Evolutionary conservation across 2,113 vertebrate species (phyloP).

Genomic region (Channa argus): DNA sequence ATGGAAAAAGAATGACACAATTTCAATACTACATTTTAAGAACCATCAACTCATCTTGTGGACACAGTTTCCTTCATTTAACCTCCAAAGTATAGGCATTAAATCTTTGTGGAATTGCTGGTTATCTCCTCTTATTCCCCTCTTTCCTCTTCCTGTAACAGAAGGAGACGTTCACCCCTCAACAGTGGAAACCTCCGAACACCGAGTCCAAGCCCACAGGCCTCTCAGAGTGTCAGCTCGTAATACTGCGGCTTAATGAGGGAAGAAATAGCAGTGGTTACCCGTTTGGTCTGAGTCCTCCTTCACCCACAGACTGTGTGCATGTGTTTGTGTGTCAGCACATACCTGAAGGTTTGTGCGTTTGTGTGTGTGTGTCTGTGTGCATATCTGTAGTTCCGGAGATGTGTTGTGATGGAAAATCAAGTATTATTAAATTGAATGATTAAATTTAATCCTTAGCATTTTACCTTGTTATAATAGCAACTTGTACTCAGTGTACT

Average conservation of each 20-base stretch:
- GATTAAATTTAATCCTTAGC: no score
- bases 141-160: conserved; percentile 53
- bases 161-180: conserved; percentile 53
- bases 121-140: conserved; percentile 49
- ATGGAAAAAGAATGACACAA: conserved; percentile 18
- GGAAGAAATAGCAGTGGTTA: conserved; percentile 70
- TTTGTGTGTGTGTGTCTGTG: conserved; percentile 24
- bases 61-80: conserved; percentile 46
- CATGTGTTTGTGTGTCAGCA: conserved; percentile 40
- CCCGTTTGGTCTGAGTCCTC: conserved; percentile 58
- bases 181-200: conserved; percentile 58
- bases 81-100: conserved; percentile 52
- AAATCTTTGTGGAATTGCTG: conserved; percentile 47
- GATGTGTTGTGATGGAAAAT: neutral
- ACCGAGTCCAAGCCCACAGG: conserved; percentile 61
- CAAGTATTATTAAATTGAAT: no score
- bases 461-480: no score
- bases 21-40: conserved; percentile 10
- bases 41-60: conserved; percentile 28
- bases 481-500: no score
- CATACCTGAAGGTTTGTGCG: conserved; percentile 41
- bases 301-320: conserved; percentile 22
- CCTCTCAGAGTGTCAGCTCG: conserved; percentile 63
- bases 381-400: no score
- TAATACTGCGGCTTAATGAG: conserved; percentile 72